Evolutionary conservation across 1,140 invertebrate genomes (phyloP), one percentile per base, ranked within the genome.

Genomic region (Helicoverpa armigera): DNA sequence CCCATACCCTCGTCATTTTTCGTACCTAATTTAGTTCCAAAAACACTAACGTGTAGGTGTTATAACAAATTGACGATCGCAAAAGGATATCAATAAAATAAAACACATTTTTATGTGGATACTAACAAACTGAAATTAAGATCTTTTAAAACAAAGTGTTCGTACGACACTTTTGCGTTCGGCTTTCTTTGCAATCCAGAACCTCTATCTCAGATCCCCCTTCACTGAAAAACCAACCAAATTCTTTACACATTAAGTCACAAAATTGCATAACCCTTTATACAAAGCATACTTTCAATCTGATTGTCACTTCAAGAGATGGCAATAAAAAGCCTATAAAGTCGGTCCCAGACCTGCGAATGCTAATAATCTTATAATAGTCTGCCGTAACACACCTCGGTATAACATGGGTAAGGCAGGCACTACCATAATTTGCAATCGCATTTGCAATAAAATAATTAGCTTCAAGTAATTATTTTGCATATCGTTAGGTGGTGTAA

Each of bases 41-140:
- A 74, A 54, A 63, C 69, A 63, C 23, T 73, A 54, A 73, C 23
- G 16, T 65, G 79, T 80, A 80, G 69, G 70, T 61, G 69, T 74
- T 75, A 16, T 29, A 69, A 69, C 79, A 81, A 81, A 81, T 81
- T 63, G 79, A 75, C 50, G 18, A 53, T 67, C 48, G 35, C 48
- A 53, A 65, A 77, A 77, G 73, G 43, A 75, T 75, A 75, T 75
- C 73, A 61, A 61, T 60, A 58, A 76, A 76, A 76, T 76, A 76
- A 76, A 76, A 51, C 54, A 76, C 35, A 61, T 73, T 61, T 76
- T 61, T 76, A 76, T 76, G 56, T 63, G 48, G 1, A 51, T 76
- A 63, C 73, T 77, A 82, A 79, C 69, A 53, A 65, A 82, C 53
- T 79, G 76, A 79, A 82, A 82, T 82, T 79, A 79, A 82, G 81